These are phyloP conservation scores for Chondrilla cf. caribensis DNA, from an alignment of 37 sponge, comb jelly and placozoan genomes.

Conservation along the genomic window DNA sequence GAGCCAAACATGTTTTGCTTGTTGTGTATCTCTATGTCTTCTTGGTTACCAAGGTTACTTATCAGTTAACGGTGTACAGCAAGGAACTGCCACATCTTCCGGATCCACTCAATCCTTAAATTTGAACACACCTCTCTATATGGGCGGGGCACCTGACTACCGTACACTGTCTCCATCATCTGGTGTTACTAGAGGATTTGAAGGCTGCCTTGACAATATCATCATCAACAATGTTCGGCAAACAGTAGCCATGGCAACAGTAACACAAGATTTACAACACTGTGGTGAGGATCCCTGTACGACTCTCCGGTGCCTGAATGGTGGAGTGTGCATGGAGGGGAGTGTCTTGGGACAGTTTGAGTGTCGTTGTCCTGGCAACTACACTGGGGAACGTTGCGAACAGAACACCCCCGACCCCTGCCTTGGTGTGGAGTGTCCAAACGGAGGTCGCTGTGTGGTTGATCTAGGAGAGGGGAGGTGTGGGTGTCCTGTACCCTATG, in stretches of 20 bases:
- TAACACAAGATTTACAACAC: background rate
- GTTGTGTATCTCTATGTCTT: no score
- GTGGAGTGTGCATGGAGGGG: slow-evolving; percentile 33
- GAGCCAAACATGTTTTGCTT: no score
- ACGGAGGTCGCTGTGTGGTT: slow-evolving; percentile 36
- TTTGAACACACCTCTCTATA: slow-evolving; percentile 27
- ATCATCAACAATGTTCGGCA: slow-evolving; percentile 5
- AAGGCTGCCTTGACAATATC: slow-evolving; percentile 54
- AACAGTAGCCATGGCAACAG: background rate
- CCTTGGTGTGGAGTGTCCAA: slow-evolving; percentile 8
- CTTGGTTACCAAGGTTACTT: slow-evolving; percentile 5
- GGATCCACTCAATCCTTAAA: slow-evolving; percentile 32
- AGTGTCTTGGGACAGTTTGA: background rate
- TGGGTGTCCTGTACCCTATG: slow-evolving; percentile 9
- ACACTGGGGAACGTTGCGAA: slow-evolving; percentile 39
- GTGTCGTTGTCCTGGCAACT: slow-evolving; percentile 19
- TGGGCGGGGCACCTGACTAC: slow-evolving; percentile 37
- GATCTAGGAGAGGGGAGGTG: background rate
- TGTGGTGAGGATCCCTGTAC: slow-evolving; percentile 14
- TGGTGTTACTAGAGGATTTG: slow-evolving; percentile 2
- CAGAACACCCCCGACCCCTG: background rate
- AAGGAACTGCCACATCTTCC: slow-evolving; percentile 34
- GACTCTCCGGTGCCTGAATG: slow-evolving; percentile 36
- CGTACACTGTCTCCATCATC: background rate
- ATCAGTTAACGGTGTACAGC: slow-evolving; percentile 26